Conservation (phyloP, 2,797 vertebrate species). For the Selene dorsalis region DNA sequence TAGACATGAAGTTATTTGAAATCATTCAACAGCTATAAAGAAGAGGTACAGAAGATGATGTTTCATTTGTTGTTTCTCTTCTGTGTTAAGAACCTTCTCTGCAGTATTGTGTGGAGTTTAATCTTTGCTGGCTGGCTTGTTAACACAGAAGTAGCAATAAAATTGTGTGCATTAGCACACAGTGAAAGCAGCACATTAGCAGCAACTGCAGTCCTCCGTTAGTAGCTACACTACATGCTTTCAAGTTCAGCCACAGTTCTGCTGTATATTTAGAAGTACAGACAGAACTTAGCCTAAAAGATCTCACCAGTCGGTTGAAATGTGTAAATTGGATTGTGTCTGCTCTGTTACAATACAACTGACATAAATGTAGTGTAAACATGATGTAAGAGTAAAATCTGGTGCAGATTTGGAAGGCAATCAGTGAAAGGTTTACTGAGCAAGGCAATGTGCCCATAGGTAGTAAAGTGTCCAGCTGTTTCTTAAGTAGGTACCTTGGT, state of each 20-base stretch:
- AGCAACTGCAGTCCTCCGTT: not conserved
- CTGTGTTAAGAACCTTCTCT: not conserved
- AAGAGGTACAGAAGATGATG: too few relatives aligned
- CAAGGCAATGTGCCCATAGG: slow-evolving; percentile 4
- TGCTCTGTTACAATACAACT: not conserved
- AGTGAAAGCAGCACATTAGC: not conserved
- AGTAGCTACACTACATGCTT: not conserved
- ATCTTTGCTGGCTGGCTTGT: not conserved
- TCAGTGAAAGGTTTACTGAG: not conserved
- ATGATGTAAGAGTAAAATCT: not conserved
- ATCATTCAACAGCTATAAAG: too few relatives aligned
- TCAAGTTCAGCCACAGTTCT: not conserved
- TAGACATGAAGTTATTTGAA: too few relatives aligned
- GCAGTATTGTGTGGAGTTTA: not conserved
- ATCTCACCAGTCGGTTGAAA: not conserved
- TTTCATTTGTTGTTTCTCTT: not conserved
- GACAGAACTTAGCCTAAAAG: not conserved
- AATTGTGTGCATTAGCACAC: not conserved
- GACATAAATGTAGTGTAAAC: not conserved
- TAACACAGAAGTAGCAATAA: not conserved
- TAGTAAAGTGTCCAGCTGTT: slow-evolving; percentile 37
- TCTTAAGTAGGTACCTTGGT: not conserved
- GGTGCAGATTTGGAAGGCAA: not conserved
- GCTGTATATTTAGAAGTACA: not conserved
- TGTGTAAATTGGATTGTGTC: not conserved